Evolutionary conservation across 2,797 vertebrate genomes (phyloP).

Genomic region (Hemitrygon akajei): DNA sequence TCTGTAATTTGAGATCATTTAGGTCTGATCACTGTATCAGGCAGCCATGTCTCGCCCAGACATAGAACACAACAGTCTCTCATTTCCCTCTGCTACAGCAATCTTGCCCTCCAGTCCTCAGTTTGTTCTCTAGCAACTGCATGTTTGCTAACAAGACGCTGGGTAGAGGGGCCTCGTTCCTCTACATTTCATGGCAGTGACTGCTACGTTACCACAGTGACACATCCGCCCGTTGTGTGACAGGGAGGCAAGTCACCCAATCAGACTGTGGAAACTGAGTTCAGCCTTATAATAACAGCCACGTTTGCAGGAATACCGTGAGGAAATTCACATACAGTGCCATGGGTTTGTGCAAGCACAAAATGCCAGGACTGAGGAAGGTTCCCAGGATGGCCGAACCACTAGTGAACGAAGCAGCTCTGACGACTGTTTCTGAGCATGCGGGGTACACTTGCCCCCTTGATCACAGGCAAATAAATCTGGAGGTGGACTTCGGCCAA

Average conservation of each 20-base stretch:
- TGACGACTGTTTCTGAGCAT: background rate
- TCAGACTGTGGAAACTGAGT: background rate
- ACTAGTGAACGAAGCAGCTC: background rate
- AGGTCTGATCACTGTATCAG: too few species aligned
- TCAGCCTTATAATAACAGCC: background rate
- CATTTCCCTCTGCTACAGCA: too few species aligned
- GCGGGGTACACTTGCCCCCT: background rate
- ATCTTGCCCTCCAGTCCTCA: too few species aligned
- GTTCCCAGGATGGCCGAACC: background rate
- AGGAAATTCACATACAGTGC: background rate
- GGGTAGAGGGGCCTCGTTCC: too few species aligned
- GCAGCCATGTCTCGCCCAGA: too few species aligned
- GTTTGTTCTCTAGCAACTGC: too few species aligned
- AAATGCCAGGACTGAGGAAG: background rate
- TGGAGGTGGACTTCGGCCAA: constrained; percentile 52
- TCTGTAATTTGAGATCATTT: too few species aligned
- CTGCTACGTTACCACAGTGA: background rate
- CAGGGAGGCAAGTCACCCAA: background rate
- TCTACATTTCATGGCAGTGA: too few species aligned
- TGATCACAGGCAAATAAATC: constrained; percentile 35
- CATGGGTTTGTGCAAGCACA: background rate
- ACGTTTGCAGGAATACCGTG: background rate
- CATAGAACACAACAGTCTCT: too few species aligned
- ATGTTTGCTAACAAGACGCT: too few species aligned
- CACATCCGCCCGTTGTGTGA: background rate